Evolutionary conservation across 2,113 vertebrate species (phyloP), one percentile per base, ranked within the genome.

Genomic region (Tachycineta bicolor): DNA sequence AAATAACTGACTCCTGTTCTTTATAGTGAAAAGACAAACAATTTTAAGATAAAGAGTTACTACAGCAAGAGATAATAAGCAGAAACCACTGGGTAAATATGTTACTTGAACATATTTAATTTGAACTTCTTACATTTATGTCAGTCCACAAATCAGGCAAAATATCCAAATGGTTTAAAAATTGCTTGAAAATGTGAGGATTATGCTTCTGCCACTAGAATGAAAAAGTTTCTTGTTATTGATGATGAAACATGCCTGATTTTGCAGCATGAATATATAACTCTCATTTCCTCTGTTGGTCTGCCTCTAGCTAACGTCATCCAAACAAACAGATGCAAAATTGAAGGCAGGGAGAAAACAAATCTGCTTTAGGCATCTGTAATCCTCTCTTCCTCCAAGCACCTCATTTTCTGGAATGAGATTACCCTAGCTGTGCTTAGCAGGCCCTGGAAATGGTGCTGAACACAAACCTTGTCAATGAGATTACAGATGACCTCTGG

Each of bases 271-370:
- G 20, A 89, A 83, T 53, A n/a, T 10, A 37, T 31, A 46, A 56
- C 53, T 96, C 91, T 94, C 50, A 43, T 93, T 91, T 90, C 71
- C 63, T 87, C 80, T 87, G 47, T 70, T 94, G 74, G 46, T 87
- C 91, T 86, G 63, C 93, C 83, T 95, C 88, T 77, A 87, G 68
- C 87, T 93, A 93, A 83, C 41, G 3, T 90, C 94, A 97, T 65
- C 69, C 92, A 91, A 97, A 95, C 89, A 97, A 97, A 96, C 97
- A 94, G 94, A 94, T 96, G 97, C 88, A 94, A 95, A 97, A 97
- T 70, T 94, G 94, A 91, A 96, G 63, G 50, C 89, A 63, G 43
- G 62, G 25, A 56, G 94, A 88, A 97, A 96, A 97, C 90, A 97
- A 97, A 97, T 96, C 94, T 96, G 76, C 68, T 93, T 92, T n/a